Base-by-base conservation (phyloP, 1,140 invertebrate species). In the Diprion similis region DNA sequence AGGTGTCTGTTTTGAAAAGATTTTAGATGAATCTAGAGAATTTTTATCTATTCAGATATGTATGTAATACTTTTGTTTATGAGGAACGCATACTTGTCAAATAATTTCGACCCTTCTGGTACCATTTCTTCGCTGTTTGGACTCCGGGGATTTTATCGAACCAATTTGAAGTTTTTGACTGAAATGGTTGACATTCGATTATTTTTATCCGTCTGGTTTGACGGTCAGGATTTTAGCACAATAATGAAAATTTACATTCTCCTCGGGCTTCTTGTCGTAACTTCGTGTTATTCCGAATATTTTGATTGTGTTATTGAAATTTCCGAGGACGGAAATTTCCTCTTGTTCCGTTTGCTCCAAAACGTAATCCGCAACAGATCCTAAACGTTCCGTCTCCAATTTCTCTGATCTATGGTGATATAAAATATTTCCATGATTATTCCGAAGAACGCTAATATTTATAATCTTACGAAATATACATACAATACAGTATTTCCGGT, bases 291-390 rank as follows among this genome's bases (percentile, higher is more conserved):
- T 83, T 15, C 76, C 82, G 70, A 82, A 84, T 76, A 85, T 82
- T 69, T 79, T 77, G 3, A 80, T 73, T 2, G 82, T 79, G n/a
- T 79, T 78, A 71, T 85, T 83, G 18, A 82, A 81, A 70, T 83
- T 73, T 8, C 79, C 81, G 81, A 85, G 83, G 1, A 85, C 82
- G 17, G 81, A 79, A 46, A 85, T 70, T 78, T 85, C 82, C 15
- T 77, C 76, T 8, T 78, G 78, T 68, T 80, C 76, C 18, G 82
- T 83, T n/a, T 78, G 71, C 15, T 76, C 74, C 18, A 85, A 72
- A 59, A 85, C 82, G 64, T 78, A 81, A 74, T 75, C 78, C 13
- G 82, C 82, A 13, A 83, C 76, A n/a, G 74, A 68, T 46, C 81
- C 78, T 71, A 83, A 74, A 46, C 78, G 78, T 59, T 80, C 70